Evolutionary conservation across 2,113 vertebrate genomes (phyloP), one percentile per base, ranked within the genome.

Genomic region (Prionailurus bengalensis): DNA sequence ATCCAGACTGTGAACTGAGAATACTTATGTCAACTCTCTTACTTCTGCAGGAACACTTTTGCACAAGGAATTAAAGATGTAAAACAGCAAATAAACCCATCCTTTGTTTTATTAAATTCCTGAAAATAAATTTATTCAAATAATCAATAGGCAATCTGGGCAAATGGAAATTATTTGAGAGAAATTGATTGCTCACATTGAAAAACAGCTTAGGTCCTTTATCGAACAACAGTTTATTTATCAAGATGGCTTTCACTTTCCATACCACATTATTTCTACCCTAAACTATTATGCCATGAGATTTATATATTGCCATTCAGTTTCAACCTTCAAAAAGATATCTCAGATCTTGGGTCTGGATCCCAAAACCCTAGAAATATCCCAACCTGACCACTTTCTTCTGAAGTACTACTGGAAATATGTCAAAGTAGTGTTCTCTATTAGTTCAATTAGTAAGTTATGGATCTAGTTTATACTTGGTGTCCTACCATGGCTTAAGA

Each of bases 81-180:
- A 65, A 45, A 94, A 7, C 36, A 17, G 66, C 63, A 68, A 42
- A 42, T 51, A 58, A 31, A 5, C n/a, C 42, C 12, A 91, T 13
- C 1, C 15, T 51, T 31, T 31, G 2, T 76, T 87, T 74, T 3
- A 81, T n/a, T 87, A 66, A 68, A 39, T 61, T 61, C 7, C 25
- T 89, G 27, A 31, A 89, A 70, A 78, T 61, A 84, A 65, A 70
- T n/a, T 61, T 95, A 82, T 82, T 88, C 31, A 74, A 83, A 71
- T 9, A 58, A 27, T 27, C 42, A 61, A 13, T 12, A 31, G 53
- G 2, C 0, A 81, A 17, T 82, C 33, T 42, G 5, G 16, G 33
- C 45, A 92, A 88, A 53, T 36, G 5, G 25, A 63, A 91, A 78
- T 58, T 55, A 66, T 66, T 68, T 68, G 31, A 42, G 12, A 78